phyloP scores from a whole-genome alignment of 2,888 invertebrate genomes.

The Nomada ferruginata region DNA sequence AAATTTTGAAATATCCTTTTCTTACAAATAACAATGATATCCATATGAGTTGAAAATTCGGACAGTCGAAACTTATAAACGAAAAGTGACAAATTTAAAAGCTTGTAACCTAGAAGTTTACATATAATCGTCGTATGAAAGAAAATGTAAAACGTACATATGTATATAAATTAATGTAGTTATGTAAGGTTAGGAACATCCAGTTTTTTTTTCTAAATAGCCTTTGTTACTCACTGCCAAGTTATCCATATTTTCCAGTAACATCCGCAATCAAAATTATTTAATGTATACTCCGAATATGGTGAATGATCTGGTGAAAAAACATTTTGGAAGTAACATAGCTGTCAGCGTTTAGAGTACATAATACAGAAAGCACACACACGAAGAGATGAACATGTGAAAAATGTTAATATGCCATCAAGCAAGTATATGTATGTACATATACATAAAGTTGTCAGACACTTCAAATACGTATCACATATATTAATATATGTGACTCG shows the following conservation, averaged over 20 bases:
- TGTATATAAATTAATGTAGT: conserved; percentile 4
- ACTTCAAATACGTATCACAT: background rate
- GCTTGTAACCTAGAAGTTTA: background rate
- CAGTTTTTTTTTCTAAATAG: conserved; percentile 2
- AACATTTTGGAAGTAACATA: conserved; percentile 62
- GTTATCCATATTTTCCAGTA: conserved; percentile 64
- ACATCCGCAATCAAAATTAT: conserved; percentile 30
- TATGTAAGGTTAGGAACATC: conserved; percentile 29
- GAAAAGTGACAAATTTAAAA: background rate
- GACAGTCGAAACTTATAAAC: background rate
- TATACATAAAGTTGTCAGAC: conserved; percentile 9
- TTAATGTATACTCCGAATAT: conserved; percentile 57
- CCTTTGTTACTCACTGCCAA: conserved; percentile 64
- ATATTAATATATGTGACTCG: conserved; percentile 17
- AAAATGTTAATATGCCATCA: conserved; percentile 27
- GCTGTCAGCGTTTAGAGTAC: conserved; percentile 22
- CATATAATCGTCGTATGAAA: background rate
- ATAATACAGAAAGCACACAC: background rate
- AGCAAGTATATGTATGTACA: background rate
- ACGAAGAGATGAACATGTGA: conserved; percentile 5
- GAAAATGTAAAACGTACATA: background rate
- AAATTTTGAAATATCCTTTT: background rate
- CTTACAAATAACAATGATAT: background rate
- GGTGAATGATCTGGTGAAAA: conserved; percentile 43
- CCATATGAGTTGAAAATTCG: background rate